Conservation (phyloP, 2,797 vertebrate species). For the Arctocebus calabarensis region DNA sequence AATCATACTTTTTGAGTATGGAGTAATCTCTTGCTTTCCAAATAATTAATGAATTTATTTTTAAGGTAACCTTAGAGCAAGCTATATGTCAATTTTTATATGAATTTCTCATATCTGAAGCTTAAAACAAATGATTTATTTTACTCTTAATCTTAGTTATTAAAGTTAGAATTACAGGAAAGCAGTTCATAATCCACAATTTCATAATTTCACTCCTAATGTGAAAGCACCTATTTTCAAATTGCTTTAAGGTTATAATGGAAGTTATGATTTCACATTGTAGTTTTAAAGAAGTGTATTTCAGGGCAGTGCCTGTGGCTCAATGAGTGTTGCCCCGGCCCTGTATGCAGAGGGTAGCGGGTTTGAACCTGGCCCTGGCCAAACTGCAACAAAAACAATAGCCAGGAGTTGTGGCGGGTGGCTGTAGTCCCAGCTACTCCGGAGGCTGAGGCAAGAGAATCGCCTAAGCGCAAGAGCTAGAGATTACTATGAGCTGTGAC, state of each 20-base stretch:
- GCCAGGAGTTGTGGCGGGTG: no score
- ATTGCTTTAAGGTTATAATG: constrained; percentile 44
- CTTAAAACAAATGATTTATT: constrained; percentile 26
- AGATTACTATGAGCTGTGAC: no score
- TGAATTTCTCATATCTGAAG: constrained; percentile 19
- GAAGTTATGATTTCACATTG: constrained; percentile 23
- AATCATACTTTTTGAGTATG: neutral
- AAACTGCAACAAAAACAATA: no score
- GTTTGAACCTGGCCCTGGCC: no score
- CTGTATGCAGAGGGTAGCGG: no score
- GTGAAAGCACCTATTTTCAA: constrained; percentile 8
- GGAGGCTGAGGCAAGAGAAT: no score
- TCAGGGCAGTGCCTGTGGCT: neutral
- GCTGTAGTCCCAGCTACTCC: no score
- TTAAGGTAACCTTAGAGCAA: neutral
- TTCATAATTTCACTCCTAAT: neutral
- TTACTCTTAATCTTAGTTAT: neutral
- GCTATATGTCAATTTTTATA: constrained; percentile 6
- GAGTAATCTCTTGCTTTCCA: neutral
- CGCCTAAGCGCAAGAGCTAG: no score
- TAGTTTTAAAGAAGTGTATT: constrained; percentile 59
- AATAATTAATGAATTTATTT: constrained; percentile 35
- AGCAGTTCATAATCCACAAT: constrained; percentile 38
- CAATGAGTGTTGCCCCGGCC: no score
- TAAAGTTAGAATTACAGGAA: neutral